phyloP scores from a whole-genome alignment of 2,888 invertebrate species.

The Lycophotia porphyrea region DNA sequence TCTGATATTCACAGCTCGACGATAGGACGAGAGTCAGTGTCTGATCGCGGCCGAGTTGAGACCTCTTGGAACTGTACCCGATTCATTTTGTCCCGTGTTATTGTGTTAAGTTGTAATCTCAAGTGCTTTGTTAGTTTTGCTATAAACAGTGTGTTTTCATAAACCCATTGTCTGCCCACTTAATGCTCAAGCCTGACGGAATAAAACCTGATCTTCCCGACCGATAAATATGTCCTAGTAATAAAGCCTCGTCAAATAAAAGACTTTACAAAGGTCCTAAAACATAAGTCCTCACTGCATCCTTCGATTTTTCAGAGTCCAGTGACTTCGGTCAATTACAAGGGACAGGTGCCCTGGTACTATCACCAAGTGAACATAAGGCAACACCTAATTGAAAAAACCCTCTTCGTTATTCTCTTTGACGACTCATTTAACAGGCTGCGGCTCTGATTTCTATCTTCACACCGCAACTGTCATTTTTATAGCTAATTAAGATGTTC shows the following conservation, averaged over 20 bases:
- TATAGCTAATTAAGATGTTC: slow-evolving; percentile 50
- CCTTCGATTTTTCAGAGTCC: background rate
- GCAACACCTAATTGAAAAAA: background rate
- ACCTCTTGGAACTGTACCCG: too few relatives aligned
- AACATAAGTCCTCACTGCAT: background rate
- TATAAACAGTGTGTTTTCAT: too few relatives aligned
- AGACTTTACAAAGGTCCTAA: background rate
- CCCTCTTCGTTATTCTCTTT: slow-evolving; percentile 16
- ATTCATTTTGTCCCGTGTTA: too few relatives aligned
- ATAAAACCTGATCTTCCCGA: too few relatives aligned
- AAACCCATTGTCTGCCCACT: too few relatives aligned
- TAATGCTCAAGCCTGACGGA: too few relatives aligned
- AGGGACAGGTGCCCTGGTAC: background rate
- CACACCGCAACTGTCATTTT: slow-evolving; percentile 35
- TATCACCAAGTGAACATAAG: background rate
- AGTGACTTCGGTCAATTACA: background rate
- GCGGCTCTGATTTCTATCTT: slow-evolving; percentile 39
- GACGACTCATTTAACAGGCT: slow-evolving; percentile 10
- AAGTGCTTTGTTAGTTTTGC: too few relatives aligned
- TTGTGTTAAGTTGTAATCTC: too few relatives aligned
- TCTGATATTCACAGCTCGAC: too few relatives aligned
- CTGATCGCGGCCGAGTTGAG: too few relatives aligned
- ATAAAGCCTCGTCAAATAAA: background rate
- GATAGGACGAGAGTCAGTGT: too few relatives aligned
- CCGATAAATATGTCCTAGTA: too few relatives aligned